phyloP scores from a whole-genome alignment of 2,888 invertebrate species.

The Nemotelus nigrinus region DNA sequence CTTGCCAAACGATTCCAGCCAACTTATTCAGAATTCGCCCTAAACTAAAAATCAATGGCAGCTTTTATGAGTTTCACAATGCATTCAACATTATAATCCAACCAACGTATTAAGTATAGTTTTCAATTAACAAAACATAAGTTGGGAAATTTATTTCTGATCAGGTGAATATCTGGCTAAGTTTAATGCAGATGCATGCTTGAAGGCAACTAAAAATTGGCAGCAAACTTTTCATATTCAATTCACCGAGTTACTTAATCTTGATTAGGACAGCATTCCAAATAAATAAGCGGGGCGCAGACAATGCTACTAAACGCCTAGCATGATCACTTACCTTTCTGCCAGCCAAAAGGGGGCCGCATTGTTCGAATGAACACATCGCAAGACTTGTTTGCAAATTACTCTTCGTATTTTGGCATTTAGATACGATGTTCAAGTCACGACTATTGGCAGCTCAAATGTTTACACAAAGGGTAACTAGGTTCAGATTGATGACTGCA shows the following conservation, averaged over 20 bases:
- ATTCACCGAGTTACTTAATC: neutral
- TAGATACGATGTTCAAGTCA: conserved; percentile 28
- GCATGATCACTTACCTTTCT: neutral
- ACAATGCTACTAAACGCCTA: neutral
- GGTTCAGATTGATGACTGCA: conserved; percentile 10
- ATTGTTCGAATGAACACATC: neutral
- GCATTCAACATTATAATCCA: no score
- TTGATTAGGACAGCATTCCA: neutral
- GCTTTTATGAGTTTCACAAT: no score
- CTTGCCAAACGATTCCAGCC: no score
- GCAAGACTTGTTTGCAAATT: conserved; percentile 36
- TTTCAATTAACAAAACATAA: no score
- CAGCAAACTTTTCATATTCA: neutral
- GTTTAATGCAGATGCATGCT: neutral
- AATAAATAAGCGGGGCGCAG: neutral
- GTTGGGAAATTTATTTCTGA: no score
- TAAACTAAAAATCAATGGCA: no score
- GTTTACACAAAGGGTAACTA: conserved; percentile 39
- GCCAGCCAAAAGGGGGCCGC: no score
- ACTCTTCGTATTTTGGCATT: conserved; percentile 41
- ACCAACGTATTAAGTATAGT: no score
- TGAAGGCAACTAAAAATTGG: neutral
- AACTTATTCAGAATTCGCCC: no score
- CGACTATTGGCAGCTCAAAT: conserved; percentile 41
- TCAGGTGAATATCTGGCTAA: no score